A percentile compares a stretch with the other conserved stretches of the same genome.
phyloP scores from a whole-genome alignment of 2,797 vertebrate genomes.

The Hephaestus fuliginosus region DNA sequence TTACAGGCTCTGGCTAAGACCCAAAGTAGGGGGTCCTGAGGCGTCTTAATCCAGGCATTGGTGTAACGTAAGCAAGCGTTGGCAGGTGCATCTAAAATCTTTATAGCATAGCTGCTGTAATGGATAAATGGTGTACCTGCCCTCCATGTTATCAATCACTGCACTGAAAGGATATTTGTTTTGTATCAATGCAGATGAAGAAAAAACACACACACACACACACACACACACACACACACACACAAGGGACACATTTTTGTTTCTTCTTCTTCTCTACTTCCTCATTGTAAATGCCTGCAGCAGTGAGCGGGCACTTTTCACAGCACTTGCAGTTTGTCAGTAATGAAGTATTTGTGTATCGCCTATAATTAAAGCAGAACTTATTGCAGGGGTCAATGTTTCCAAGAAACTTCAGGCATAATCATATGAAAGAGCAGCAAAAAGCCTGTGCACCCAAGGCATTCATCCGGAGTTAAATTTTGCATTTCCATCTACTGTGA shows the following conservation, averaged over 20 bases:
- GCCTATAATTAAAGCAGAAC: conserved; percentile 36
- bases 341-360: conserved; percentile 18
- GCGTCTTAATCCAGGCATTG: conserved; percentile 20
- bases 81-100: conserved; percentile 26
- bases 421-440: conserved; percentile 40
- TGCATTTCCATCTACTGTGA: conserved; percentile 61
- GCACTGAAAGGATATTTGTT: conserved; percentile 26
- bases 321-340: conserved; percentile 7
- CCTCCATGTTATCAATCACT: conserved; percentile 23
- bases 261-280: background rate
- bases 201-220: background rate
- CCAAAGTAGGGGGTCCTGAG: conserved; percentile 28
- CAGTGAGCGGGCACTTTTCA: conserved; percentile 7
- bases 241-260: background rate
- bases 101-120: conserved; percentile 27
- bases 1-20: conserved; percentile 27
- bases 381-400: conserved; percentile 25
- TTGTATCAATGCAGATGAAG: conserved; percentile 15
- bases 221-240: no score
- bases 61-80: conserved; percentile 29
- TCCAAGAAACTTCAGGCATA: conserved; percentile 34
- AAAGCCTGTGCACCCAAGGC: conserved; percentile 36
- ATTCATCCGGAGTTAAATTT: conserved; percentile 52
- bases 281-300: conserved; percentile 1
- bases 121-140: conserved; percentile 11